These are phyloP conservation scores for Oophaga sylvatica DNA, from an alignment of 2,797 vertebrate genomes.

Conservation along the genomic window DNA sequence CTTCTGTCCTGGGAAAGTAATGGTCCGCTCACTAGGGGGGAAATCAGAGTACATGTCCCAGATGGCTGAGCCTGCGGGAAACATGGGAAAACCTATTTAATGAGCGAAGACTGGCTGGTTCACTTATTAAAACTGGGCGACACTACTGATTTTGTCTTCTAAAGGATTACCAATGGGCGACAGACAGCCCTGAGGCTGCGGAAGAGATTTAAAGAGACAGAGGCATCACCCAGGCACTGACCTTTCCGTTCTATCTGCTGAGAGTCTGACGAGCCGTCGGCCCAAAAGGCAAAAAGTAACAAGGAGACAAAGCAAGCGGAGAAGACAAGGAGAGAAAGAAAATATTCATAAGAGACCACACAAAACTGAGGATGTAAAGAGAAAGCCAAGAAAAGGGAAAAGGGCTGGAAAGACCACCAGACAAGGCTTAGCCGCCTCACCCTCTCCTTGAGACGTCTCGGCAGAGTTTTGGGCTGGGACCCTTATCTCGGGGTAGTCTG, in stretches of 20 bases:
- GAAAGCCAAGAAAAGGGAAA: neutral
- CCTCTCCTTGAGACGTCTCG: constrained; percentile 57
- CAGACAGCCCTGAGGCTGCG: neutral
- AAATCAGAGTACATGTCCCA: constrained; percentile 57
- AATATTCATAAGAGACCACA: constrained; percentile 9
- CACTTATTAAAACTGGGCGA: neutral
- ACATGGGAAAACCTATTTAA: neutral
- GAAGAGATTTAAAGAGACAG: constrained; percentile 14
- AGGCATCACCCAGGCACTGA: constrained; percentile 66
- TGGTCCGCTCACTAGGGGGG: constrained; percentile 42
- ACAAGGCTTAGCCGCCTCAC: constrained; percentile 13
- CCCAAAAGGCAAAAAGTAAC: constrained; percentile 4
- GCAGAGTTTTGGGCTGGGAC: constrained; percentile 52
- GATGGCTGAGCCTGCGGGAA: constrained; percentile 35
- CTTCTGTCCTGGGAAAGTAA: constrained; percentile 26
- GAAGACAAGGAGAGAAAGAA: constrained; percentile 24
- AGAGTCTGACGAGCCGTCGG: constrained; percentile 68
- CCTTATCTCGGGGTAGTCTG: constrained; percentile 53
- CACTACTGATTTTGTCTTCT: neutral
- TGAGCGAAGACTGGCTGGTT: constrained; percentile 57
- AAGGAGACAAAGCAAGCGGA: constrained; percentile 23
- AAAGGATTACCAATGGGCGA: neutral
- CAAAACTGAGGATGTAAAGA: neutral
- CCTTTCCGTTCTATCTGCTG: constrained; percentile 81
- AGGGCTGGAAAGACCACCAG: neutral